A percentile compares a stretch with the other conserved stretches of the same genome.
Evolutionary conservation across 1,140 invertebrate species (phyloP).

Genomic region (Brevipalpus yothersi): DNA sequence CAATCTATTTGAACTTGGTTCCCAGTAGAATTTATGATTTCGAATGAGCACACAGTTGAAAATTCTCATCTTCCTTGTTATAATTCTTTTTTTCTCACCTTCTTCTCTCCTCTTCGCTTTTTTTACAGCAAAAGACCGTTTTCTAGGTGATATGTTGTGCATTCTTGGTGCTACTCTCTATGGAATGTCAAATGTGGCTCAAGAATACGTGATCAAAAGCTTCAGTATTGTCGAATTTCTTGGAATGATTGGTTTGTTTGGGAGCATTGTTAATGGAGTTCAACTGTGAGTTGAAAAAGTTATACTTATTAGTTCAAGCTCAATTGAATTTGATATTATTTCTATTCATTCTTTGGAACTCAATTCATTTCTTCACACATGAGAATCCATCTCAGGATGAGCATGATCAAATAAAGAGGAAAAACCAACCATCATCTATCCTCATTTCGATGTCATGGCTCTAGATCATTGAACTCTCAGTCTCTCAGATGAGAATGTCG

Average conservation of each 20-base stretch:
- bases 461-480: too few relatives aligned
- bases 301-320: neutral
- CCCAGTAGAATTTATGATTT: too few relatives aligned
- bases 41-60: too few relatives aligned
- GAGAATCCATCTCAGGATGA: too few relatives aligned
- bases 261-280: slow-evolving; percentile 44
- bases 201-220: slow-evolving; percentile 56
- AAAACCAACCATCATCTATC: too few relatives aligned
- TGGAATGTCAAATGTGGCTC: slow-evolving; percentile 50
- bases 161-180: slow-evolving; percentile 52
- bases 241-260: slow-evolving; percentile 58
- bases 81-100: neutral
- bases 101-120: slow-evolving; percentile 6
- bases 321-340: too few relatives aligned
- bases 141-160: slow-evolving; percentile 59
- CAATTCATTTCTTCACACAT: too few relatives aligned
- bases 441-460: too few relatives aligned
- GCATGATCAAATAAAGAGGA: neutral
- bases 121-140: slow-evolving; percentile 40
- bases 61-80: too few relatives aligned
- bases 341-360: too few relatives aligned
- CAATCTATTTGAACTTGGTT: too few relatives aligned
- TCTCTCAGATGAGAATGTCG: too few relatives aligned
- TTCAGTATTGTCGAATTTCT: slow-evolving; percentile 49
- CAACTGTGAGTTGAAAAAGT: slow-evolving; percentile 36